Percentiles rank a stretch among this genome's conserved stretches.
Conservation (phyloP, 2,113 vertebrate genomes). For the Lichenostomus cassidix region DNA sequence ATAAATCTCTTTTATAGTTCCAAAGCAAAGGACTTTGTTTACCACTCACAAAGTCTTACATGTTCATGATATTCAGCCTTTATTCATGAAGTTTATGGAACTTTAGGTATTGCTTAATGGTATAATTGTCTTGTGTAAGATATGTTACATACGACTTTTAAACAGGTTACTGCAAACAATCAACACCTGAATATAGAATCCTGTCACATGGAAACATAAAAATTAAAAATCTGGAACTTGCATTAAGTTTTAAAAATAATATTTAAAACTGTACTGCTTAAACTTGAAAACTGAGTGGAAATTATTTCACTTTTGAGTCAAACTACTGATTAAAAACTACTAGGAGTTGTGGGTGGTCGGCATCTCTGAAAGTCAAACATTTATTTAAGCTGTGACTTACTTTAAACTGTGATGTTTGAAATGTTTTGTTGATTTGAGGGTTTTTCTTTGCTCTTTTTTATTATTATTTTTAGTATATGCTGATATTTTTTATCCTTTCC, state of each 20-base stretch:
- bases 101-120: background rate
- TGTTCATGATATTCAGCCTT: background rate
- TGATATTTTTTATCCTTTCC: background rate
- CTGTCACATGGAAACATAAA: background rate
- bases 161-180: background rate
- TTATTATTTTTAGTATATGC: background rate
- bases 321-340: background rate
- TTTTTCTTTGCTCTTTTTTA: background rate
- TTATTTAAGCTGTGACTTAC: background rate
- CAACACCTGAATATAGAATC: background rate
- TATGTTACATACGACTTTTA: background rate
- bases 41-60: background rate
- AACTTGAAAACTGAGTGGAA: background rate
- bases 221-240: background rate
- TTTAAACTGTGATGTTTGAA: background rate
- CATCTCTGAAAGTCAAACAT: background rate
- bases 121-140: background rate
- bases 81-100: background rate
- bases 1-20: background rate
- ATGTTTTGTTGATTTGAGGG: background rate
- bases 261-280: background rate
- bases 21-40: background rate
- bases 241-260: background rate
- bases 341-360: background rate
- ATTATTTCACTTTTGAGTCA: background rate